Conservation (phyloP, 2,113 vertebrate genomes). For the Clarias magur region DNA sequence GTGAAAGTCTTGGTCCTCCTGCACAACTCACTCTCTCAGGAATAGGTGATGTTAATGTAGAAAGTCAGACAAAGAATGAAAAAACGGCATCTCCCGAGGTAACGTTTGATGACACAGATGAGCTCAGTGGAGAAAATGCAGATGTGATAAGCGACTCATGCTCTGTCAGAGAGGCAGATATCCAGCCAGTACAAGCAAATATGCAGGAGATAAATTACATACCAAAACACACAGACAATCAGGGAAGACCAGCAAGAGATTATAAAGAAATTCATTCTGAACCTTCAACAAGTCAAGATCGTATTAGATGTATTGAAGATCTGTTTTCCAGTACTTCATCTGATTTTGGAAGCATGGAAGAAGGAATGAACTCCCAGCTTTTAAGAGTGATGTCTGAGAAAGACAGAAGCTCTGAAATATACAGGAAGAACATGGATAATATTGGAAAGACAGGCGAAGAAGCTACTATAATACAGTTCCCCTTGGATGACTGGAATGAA, state of each 20-base stretch:
- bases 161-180: not conserved
- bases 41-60: not conserved
- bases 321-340: not conserved
- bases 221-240: not conserved
- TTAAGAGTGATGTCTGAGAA: not conserved
- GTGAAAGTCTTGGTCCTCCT: not conserved
- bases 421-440: not conserved
- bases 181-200: not conserved
- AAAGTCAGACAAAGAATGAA: not conserved
- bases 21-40: conserved; percentile 4
- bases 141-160: not conserved
- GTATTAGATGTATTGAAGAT: not conserved
- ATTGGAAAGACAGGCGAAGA: not conserved
- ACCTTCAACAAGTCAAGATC: conserved; percentile 1
- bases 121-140: not conserved
- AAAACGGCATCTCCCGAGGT: not conserved
- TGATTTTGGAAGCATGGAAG: conserved; percentile 3
- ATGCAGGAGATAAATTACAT: not conserved
- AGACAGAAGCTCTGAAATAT: not conserved
- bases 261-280: conserved; percentile 3
- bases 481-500: not conserved
- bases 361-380: conserved; percentile 5
- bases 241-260: conserved; percentile 5
- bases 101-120: not conserved
- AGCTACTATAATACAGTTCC: not conserved